Conservation (phyloP, 1,140 invertebrate species). For the Penaeus vannamei region DNA sequence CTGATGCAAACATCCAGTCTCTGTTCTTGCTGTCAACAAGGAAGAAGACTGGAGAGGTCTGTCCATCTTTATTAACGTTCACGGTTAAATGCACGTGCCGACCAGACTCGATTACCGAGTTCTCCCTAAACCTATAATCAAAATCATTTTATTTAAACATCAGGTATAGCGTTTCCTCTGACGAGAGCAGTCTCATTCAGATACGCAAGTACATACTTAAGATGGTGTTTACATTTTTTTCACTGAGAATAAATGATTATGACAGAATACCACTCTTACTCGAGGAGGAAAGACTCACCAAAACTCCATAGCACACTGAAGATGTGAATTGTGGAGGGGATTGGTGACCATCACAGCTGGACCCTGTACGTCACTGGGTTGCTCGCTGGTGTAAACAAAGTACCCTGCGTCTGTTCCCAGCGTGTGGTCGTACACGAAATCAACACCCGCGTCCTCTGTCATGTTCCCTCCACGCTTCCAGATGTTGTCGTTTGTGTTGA, state of each 20-base stretch:
- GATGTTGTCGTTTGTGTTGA: conserved; percentile 25
- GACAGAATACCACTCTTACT: too few species aligned
- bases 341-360: conserved; percentile 45
- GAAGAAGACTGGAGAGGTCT: conserved; percentile 34
- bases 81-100: conserved; percentile 21
- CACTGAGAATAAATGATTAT: too few species aligned
- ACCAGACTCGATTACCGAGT: background rate
- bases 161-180: too few species aligned
- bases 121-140: conserved; percentile 45
- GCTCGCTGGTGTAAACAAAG: conserved; percentile 25
- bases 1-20: conserved; percentile 34
- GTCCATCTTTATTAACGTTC: conserved; percentile 10
- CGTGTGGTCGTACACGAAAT: conserved; percentile 31
- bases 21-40: conserved; percentile 1
- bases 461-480: conserved; percentile 44
- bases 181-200: too few species aligned
- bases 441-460: conserved; percentile 9
- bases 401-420: conserved; percentile 28
- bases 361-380: conserved; percentile 22
- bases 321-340: conserved; percentile 32
- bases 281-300: conserved; percentile 29
- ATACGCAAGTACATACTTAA: too few species aligned
- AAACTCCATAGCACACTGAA: conserved; percentile 53
- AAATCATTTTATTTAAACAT: background rate
- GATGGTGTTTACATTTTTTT: too few species aligned